Evolutionary conservation across 1,140 invertebrate species (phyloP).

Genomic region (Chionoecetes opilio): DNA sequence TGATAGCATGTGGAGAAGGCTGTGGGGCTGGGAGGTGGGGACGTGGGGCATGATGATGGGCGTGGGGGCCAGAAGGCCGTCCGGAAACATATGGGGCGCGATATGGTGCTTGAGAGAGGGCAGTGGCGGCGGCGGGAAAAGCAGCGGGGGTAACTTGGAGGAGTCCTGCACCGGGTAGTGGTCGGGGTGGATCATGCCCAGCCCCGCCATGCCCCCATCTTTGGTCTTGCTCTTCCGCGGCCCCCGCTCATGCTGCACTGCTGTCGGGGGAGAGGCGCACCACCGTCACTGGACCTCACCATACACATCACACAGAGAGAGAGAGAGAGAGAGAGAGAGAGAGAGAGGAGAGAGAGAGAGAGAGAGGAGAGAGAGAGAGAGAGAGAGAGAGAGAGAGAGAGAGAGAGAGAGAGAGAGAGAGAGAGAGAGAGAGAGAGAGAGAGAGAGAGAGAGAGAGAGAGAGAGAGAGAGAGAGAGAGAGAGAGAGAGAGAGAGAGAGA

Average conservation of each 20-base stretch:
- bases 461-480: too few relatives aligned
- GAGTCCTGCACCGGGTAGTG: conserved; percentile 68
- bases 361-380: background rate
- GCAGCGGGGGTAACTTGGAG: conserved; percentile 65
- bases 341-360: conserved; percentile 18
- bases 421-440: too few relatives aligned
- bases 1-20: conserved; percentile 72
- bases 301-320: background rate
- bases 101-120: conserved; percentile 66
- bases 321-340: conserved; percentile 27
- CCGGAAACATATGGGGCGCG: conserved; percentile 64
- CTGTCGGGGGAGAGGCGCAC: conserved; percentile 65
- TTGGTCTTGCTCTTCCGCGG: conserved; percentile 76
- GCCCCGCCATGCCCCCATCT: conserved; percentile 47
- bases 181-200: conserved; percentile 20
- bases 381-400: background rate
- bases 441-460: too few relatives aligned
- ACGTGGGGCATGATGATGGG: conserved; percentile 74
- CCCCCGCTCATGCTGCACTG: conserved; percentile 74
- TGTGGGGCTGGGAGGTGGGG: conserved; percentile 71
- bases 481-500: too few relatives aligned
- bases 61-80: conserved; percentile 74
- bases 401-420: background rate
- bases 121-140: conserved; percentile 66
- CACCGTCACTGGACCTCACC: conserved; percentile 49